A percentile compares a stretch with the other conserved stretches of the same genome.
Evolutionary conservation across 2,113 vertebrate species (phyloP).

Genomic region (Condylura cristata): DNA sequence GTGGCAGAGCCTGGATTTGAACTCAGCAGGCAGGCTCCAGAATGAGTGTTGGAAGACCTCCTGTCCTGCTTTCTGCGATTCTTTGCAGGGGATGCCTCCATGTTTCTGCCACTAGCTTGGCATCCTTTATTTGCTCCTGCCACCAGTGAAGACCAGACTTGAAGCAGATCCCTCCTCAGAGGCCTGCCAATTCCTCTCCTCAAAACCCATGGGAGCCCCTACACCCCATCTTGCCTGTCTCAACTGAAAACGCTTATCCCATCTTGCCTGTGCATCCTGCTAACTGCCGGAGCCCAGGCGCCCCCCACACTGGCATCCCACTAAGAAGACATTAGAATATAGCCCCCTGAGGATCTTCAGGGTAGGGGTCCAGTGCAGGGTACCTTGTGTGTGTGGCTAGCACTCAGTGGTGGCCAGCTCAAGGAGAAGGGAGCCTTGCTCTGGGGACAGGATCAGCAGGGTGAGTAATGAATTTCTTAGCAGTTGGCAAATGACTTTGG

Average conservation of each 20-base stretch:
- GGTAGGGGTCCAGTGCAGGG: not conserved
- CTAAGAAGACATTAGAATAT: not conserved
- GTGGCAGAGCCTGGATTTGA: not conserved
- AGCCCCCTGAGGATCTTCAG: not conserved
- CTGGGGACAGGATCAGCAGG: not conserved
- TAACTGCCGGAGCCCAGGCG: not conserved
- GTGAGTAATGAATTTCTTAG: not conserved
- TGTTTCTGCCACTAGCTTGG: not conserved
- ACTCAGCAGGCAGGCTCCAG: not conserved
- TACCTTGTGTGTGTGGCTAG: not conserved
- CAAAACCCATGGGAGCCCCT: fast-evolving
- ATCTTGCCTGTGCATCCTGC: not conserved
- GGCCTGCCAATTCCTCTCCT: not conserved
- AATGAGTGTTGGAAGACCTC: not conserved
- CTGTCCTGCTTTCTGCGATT: not conserved
- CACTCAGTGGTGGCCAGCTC: not conserved
- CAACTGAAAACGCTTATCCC: not conserved
- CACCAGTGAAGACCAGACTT: not conserved
- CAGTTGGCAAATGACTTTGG: not conserved
- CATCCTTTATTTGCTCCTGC: not conserved
- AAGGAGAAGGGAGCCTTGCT: not conserved
- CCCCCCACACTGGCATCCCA: not conserved
- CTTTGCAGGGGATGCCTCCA: not conserved
- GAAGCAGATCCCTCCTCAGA: not conserved
- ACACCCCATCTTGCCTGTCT: not conserved